A percentile compares a stretch with the other conserved stretches of the same genome.
phyloP scores from a whole-genome alignment of 2,113 vertebrate species.

The Fulica atra region DNA sequence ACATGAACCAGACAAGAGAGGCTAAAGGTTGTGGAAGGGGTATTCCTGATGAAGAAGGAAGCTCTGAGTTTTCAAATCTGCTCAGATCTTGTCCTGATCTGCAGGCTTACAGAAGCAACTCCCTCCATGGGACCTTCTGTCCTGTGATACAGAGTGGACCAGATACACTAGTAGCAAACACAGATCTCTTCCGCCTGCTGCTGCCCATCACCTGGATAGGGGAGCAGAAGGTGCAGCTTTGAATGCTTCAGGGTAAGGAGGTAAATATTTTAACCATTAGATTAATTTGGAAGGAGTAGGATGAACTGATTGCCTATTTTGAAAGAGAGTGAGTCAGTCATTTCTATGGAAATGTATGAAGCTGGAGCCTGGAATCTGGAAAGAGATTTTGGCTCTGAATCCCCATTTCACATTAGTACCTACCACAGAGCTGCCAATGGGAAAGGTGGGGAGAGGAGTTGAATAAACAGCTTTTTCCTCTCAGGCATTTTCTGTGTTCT shows the following conservation, averaged over 20 bases:
- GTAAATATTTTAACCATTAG: neutral
- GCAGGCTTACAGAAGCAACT: neutral
- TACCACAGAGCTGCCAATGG: slow-evolving; percentile 38
- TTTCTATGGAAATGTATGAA: slow-evolving; percentile 18
- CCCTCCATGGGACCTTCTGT: neutral
- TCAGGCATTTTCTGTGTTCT: slow-evolving; percentile 9
- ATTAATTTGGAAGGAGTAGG: neutral
- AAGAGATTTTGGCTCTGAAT: slow-evolving; percentile 4
- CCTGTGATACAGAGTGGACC: accelerated
- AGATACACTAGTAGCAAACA: neutral
- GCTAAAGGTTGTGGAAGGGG: neutral
- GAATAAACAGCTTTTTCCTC: slow-evolving; percentile 15
- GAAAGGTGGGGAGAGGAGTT: slow-evolving; percentile 5
- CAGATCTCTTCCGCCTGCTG: neutral
- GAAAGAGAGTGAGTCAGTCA: neutral
- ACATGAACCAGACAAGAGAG: neutral
- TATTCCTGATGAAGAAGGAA: neutral
- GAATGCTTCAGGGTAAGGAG: neutral
- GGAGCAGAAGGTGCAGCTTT: neutral
- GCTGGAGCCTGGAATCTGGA: neutral
- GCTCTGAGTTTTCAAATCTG: neutral
- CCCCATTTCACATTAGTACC: neutral
- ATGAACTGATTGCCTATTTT: neutral
- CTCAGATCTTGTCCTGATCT: neutral
- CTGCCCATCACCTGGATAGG: neutral